Base-by-base conservation (phyloP, 2,888 invertebrate species). In the Anoplius nigerrimus region DNA sequence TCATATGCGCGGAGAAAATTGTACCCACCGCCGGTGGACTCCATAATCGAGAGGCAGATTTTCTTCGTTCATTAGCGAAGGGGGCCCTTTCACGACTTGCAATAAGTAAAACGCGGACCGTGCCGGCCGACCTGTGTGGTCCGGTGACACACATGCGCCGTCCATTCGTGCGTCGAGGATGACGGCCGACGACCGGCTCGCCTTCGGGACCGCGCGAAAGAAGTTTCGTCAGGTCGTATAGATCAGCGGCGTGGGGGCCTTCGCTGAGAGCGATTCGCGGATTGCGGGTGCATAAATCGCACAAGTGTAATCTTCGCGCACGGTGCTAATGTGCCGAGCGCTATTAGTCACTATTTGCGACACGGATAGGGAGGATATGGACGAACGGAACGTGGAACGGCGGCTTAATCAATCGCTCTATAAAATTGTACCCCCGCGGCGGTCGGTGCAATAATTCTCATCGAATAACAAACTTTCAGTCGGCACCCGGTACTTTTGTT, bases 281-380 rank as follows among this genome's bases (percentile, higher is more conserved):
- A 65, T 60, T 62, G 63, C 61, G 43, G 57, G 54, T 62, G 64
- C 64, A 75, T 72, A 68, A 71, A 69, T 69, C 62, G 62, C 62
- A 4, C 0, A 46, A 63, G 71, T 67, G 67, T 57, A 65, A 76
- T 76, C 59, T 18, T 34, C 64, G 68, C 24, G 21, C 74, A 68
- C 64, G 67, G 69, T 74, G 74, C 69, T 71, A 74, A 77, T 45
- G 69, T 56, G 71, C 61, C 69, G 71, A 71, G 69, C 74, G 69
- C 74, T 77, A 66, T 76, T 71, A 67, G 77, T 74, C 74, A 59
- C 61, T 62, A 71, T 53, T 64, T 27, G 69, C 18, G 65, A 21
- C 43, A 59, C 46, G 68, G 34, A 61, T n/a, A n/a, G n/a, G n/a
- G n/a, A n/a, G n/a, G n/a, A n/a, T n/a, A n/a, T n/a, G n/a, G n/a